Conservation (phyloP, 2,888 invertebrate genomes). For the Dorcus hopei region DNA sequence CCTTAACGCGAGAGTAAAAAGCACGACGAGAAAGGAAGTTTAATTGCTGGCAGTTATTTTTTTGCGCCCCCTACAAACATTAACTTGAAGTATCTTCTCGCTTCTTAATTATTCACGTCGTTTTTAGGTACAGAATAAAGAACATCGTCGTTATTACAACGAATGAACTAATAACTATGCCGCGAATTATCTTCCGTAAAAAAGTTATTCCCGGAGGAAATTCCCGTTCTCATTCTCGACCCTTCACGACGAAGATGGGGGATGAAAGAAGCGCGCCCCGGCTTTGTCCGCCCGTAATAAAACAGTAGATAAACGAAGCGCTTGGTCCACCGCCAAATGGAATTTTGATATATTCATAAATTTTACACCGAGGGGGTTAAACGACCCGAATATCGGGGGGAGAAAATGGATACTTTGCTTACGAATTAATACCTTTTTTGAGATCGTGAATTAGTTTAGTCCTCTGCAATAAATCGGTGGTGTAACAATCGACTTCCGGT, state of each 20-base stretch:
- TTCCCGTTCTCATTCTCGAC: too few species aligned
- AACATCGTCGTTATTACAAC: too few species aligned
- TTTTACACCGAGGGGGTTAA: not conserved
- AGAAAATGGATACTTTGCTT: too few species aligned
- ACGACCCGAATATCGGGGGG: not conserved
- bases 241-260: not conserved
- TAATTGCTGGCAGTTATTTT: too few species aligned
- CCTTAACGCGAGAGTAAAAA: too few species aligned
- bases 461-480: conserved; percentile 5
- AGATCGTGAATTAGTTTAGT: conserved; percentile 6
- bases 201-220: too few species aligned
- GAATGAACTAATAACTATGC: not conserved
- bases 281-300: not conserved
- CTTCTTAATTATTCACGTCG: too few species aligned
- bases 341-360: conserved; percentile 8
- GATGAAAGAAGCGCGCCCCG: not conserved
- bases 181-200: not conserved
- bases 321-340: conserved; percentile 6
- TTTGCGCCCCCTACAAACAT: too few species aligned
- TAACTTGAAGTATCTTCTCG: too few species aligned
- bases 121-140: too few species aligned
- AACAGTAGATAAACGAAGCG: conserved; percentile 4
- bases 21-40: too few species aligned
- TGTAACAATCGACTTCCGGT: conserved; percentile 1
- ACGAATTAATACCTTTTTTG: conserved; percentile 4